These are phyloP conservation scores for Bactericera cockerelli DNA, from an alignment of 1,140 invertebrate genomes.

Conservation along the genomic window DNA sequence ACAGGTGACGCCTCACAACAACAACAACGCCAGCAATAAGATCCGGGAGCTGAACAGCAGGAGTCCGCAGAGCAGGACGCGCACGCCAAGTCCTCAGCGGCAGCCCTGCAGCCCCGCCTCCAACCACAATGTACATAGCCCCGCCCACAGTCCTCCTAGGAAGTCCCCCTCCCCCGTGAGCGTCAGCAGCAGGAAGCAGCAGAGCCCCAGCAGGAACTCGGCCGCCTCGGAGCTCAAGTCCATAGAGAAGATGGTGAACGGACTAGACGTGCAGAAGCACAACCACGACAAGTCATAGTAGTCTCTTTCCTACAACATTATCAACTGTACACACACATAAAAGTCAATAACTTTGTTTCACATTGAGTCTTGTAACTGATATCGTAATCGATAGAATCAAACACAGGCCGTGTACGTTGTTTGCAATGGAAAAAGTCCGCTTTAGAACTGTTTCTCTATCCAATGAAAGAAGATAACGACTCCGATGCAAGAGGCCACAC, in stretches of 20 bases:
- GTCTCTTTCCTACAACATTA: too few species aligned
- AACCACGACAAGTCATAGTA: background rate
- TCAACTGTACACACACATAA: too few species aligned
- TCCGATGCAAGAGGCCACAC: too few species aligned
- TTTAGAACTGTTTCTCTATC: too few species aligned
- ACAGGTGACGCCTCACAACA: background rate
- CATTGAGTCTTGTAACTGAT: too few species aligned
- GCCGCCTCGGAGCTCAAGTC: conserved; percentile 58
- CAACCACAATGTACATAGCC: conserved; percentile 14
- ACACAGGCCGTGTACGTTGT: too few species aligned
- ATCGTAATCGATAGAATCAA: too few species aligned
- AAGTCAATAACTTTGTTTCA: too few species aligned
- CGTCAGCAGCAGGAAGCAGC: background rate
- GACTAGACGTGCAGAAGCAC: conserved; percentile 42
- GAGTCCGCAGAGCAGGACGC: background rate
- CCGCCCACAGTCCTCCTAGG: conserved; percentile 21
- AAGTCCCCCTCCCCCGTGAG: conserved; percentile 12
- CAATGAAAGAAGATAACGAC: too few species aligned
- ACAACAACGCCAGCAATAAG: background rate
- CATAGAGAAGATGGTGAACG: conserved; percentile 94
- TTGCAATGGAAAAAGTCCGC: too few species aligned
- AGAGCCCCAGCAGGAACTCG: conserved; percentile 12
- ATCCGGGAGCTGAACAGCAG: background rate
- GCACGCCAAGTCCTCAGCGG: conserved; percentile 36
- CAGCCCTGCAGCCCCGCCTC: conserved; percentile 32